Conservation (phyloP, 2,113 vertebrate species). For the Crotalus horridus region DNA sequence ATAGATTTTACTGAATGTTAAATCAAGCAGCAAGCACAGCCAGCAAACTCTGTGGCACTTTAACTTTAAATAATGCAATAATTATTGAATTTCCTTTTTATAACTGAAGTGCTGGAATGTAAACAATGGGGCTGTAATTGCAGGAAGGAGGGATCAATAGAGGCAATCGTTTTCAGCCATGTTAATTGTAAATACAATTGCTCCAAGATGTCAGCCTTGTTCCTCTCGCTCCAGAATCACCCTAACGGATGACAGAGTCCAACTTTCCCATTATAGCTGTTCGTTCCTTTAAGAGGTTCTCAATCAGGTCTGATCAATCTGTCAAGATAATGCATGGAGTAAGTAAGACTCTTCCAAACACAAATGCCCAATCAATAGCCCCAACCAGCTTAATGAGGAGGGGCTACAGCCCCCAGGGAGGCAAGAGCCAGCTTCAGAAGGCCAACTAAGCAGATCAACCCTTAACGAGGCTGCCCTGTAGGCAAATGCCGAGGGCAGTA, state of each 20-base stretch:
- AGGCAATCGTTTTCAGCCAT: conserved; percentile 96
- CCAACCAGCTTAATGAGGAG: conserved; percentile 89
- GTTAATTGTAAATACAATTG: conserved; percentile 97
- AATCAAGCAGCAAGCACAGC: conserved; percentile 81
- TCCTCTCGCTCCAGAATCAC: conserved; percentile 84
- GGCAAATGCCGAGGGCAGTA: conserved; percentile 61
- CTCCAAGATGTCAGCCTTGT: conserved; percentile 86
- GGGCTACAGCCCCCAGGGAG: conserved; percentile 87
- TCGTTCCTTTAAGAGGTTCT: conserved; percentile 95
- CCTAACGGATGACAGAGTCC: conserved; percentile 86
- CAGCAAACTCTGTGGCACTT: conserved; percentile 92
- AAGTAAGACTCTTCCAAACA: conserved; percentile 90
- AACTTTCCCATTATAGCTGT: conserved; percentile 94
- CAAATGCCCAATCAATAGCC: conserved; percentile 92
- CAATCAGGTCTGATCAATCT: conserved; percentile 99
- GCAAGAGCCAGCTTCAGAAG: conserved; percentile 63
- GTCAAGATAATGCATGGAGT: conserved; percentile 96
- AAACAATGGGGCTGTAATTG: conserved; percentile 99
- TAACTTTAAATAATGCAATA: conserved; percentile 99
- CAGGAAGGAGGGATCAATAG: conserved; percentile 98
- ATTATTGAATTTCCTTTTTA: conserved; percentile 99
- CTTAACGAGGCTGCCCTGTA: conserved; percentile 72
- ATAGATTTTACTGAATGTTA: conserved; percentile 78
- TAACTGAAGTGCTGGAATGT: conserved; percentile 98
- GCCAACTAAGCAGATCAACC: conserved; percentile 67